Evolutionary conservation across 92 coral and sea anemone species (phyloP).

Genomic region (Bergia puertoricense): DNA sequence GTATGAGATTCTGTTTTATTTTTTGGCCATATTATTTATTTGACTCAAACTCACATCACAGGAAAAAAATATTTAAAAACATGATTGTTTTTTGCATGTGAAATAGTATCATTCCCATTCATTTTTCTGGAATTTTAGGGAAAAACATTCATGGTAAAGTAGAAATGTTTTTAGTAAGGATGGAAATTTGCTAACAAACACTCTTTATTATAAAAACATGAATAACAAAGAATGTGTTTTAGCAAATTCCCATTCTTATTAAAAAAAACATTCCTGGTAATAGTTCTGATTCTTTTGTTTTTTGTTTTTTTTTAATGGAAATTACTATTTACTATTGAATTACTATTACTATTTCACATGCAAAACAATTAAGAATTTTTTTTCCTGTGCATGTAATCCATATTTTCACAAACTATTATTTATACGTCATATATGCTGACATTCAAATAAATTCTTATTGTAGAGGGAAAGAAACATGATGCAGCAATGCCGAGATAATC

Average conservation of each 20-base stretch:
- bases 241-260: neutral
- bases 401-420: neutral
- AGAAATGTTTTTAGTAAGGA: neutral
- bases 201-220: neutral
- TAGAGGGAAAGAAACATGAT: conserved; percentile 43
- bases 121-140: too few relatives aligned
- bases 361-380: neutral
- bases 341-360: too few relatives aligned
- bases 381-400: neutral
- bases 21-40: too few relatives aligned
- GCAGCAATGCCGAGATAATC: conserved; percentile 47
- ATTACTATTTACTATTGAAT: neutral
- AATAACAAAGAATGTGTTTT: neutral
- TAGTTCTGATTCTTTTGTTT: neutral
- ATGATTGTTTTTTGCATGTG: neutral
- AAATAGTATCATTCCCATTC: neutral
- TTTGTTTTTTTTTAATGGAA: neutral
- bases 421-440: neutral
- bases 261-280: neutral
- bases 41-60: too few relatives aligned
- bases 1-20: too few relatives aligned
- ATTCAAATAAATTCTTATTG: neutral
- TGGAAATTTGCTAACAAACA: conserved; percentile 1
- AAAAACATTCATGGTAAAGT: neutral
- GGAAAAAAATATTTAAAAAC: too few relatives aligned